These are phyloP conservation scores for Crambe crambe DNA, from an alignment of 37 sponge, comb jelly and placozoan species.

Conservation along the genomic window DNA sequence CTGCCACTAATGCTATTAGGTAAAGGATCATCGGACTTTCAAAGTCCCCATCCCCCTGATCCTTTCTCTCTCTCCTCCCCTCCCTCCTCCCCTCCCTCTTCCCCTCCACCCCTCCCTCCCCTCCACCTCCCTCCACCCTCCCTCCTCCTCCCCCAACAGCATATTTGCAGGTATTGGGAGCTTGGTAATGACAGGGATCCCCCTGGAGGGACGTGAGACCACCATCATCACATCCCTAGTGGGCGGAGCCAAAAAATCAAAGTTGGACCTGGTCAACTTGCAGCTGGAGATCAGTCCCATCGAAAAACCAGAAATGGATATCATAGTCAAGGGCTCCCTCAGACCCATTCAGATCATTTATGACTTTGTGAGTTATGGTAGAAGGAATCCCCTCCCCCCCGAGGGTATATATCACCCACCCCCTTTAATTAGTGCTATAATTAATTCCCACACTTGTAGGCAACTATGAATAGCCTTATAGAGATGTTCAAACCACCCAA, in stretches of 20 bases:
- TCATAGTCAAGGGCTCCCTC: slow-evolving; percentile 43
- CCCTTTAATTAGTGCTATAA: neutral
- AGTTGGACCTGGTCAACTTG: slow-evolving; percentile 41
- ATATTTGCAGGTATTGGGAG: slow-evolving; percentile 34
- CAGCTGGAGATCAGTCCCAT: slow-evolving; percentile 63
- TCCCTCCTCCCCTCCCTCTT: neutral
- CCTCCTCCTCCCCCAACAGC: slow-evolving; percentile 18
- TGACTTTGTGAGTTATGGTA: slow-evolving; percentile 57
- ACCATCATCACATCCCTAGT: slow-evolving; percentile 17
- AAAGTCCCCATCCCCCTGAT: no score
- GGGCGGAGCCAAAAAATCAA: neutral
- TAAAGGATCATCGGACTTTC: neutral
- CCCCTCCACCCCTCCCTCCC: neutral
- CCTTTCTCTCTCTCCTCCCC: neutral
- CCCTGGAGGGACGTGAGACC: slow-evolving; percentile 6
- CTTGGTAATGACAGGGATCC: slow-evolving; percentile 42
- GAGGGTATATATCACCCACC: no score
- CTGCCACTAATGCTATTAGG: slow-evolving; percentile 41
- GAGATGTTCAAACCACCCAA: slow-evolving; percentile 58
- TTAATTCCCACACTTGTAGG: slow-evolving; percentile 26
- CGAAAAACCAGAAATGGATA: slow-evolving; percentile 40
- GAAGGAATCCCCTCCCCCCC: neutral
- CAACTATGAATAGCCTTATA: slow-evolving; percentile 68
- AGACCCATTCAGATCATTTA: slow-evolving; percentile 66
- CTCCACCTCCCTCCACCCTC: neutral